A percentile compares a stretch with the other conserved stretches of the same genome.
Evolutionary conservation across 2,888 invertebrate species (phyloP).

Genomic region (Idaea aversata): DNA sequence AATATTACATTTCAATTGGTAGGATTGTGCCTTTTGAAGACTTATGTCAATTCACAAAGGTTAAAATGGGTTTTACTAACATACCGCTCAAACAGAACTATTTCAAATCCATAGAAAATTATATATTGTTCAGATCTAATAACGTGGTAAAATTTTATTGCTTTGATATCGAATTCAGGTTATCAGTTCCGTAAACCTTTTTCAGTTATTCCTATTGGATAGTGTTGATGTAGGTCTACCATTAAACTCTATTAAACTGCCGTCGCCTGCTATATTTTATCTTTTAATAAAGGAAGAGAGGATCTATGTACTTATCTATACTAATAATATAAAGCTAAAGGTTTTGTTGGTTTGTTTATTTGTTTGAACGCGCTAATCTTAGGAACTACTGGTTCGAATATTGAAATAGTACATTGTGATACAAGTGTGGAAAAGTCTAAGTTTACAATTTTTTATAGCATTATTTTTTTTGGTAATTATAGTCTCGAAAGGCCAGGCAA

Average conservation of each 20-base stretch:
- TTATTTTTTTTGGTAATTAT: too few species aligned
- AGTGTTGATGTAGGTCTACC: neutral
- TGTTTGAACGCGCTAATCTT: too few species aligned
- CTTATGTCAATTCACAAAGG: neutral
- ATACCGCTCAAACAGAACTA: neutral
- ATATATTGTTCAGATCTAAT: neutral
- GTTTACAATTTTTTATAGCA: too few species aligned
- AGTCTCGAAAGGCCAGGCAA: too few species aligned
- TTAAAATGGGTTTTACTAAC: neutral
- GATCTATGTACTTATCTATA: too few species aligned
- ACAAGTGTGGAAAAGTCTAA: too few species aligned
- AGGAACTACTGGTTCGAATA: too few species aligned
- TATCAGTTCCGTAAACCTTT: neutral
- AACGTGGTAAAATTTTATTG: neutral
- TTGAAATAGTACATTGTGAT: too few species aligned
- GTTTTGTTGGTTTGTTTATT: too few species aligned
- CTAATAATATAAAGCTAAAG: too few species aligned
- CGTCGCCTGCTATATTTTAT: too few species aligned
- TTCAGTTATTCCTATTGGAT: neutral
- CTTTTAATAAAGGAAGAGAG: too few species aligned
- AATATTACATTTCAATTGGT: neutral
- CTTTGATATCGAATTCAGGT: neutral
- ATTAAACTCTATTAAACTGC: constrained; percentile 6
- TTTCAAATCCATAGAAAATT: neutral
- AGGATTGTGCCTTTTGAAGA: neutral